Evolutionary conservation across 2,113 vertebrate genomes (phyloP), one percentile per base, ranked within the genome.

Genomic region (Lampris megalopsis): DNA sequence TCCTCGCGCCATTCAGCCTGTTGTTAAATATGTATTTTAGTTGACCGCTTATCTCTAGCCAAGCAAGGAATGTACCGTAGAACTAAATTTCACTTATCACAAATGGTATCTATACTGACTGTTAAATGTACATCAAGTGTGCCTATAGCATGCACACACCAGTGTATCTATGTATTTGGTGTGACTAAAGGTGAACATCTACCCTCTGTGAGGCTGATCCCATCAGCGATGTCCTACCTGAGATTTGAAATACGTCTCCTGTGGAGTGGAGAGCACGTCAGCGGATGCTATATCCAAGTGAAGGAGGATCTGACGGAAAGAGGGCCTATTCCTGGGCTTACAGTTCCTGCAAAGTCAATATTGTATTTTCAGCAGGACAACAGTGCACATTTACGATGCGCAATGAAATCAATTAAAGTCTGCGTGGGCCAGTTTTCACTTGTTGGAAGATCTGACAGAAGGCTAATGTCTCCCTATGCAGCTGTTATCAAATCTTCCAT

Each of bases 1-100:
- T 98, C 98, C 84, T 98, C 97, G 4, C 98, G 94, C 98, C 98
- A 98, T 91, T 99, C 98, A 52, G 96, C 98, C 98, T 99, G 91
- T 9, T 78, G 66, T 24, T 24, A 24, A 83, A 69, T 87, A 59
- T 62, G 87, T 41, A 89, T 45, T 70, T 82, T 56, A 56, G 62
- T 87, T 86, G 77, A 79, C 61, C 43, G 64, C 49, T 47, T 52
- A 47, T 11, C 9, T 72, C 48, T 48, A 10, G 10, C 54, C 58
- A 49, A 43, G 24, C 24, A 24, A 24, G 24, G 24, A 24, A 24
- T 24, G 24, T 24, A 24, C 24, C 24, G 24, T 24, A 24, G n/a
- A 24, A 24, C 24, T 35, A 0, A 56, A 5, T 35, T 6, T n/a
- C 24, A 24, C 24, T 24, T 24, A 24, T 24, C 24, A 24, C 24